These are phyloP conservation scores for Amphiprion ocellaris DNA, from an alignment of 2,113 vertebrate species.

Conservation along the genomic window DNA sequence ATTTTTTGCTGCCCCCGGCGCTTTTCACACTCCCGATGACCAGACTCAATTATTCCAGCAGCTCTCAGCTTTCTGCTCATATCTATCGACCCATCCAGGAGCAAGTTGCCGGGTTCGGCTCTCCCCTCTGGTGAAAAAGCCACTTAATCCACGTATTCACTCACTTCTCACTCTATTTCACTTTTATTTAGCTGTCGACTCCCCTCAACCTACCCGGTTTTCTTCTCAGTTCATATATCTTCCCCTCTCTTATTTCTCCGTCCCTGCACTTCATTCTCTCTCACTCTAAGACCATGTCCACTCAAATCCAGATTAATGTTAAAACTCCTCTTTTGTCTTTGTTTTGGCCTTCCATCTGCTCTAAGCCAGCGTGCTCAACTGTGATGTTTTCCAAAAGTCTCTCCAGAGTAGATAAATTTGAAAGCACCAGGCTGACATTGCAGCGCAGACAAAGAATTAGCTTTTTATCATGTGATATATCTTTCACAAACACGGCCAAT, in stretches of 20 bases:
- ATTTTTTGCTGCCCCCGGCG: conserved; percentile 72
- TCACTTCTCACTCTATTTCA: conserved; percentile 63
- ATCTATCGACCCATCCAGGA: conserved; percentile 73
- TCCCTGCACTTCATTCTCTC: conserved; percentile 20
- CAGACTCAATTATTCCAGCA: conserved; percentile 74
- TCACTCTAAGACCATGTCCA: conserved; percentile 32
- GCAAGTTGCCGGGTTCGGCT: conserved; percentile 28
- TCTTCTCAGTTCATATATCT: conserved; percentile 44
- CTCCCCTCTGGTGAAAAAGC: conserved; percentile 33
- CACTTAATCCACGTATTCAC: conserved; percentile 45
- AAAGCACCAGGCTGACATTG: conserved; percentile 49
- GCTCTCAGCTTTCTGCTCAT: conserved; percentile 55
- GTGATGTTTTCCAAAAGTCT: conserved; percentile 49
- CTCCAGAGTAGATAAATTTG: conserved; percentile 58
- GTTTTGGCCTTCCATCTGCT: conserved; percentile 30
- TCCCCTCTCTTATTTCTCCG: neutral
- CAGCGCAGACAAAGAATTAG: conserved; percentile 38
- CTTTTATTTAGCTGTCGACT: conserved; percentile 53
- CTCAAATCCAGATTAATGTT: conserved; percentile 52
- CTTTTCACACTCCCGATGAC: conserved; percentile 65
- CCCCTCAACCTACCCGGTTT: conserved; percentile 4
- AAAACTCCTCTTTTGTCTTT: conserved; percentile 42
- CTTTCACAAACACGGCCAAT: conserved; percentile 59
- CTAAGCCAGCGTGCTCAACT: conserved; percentile 34
- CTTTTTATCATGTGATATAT: conserved; percentile 70